Conservation (phyloP, 2,888 invertebrate genomes). For the Pogonocherus hispidulus region DNA sequence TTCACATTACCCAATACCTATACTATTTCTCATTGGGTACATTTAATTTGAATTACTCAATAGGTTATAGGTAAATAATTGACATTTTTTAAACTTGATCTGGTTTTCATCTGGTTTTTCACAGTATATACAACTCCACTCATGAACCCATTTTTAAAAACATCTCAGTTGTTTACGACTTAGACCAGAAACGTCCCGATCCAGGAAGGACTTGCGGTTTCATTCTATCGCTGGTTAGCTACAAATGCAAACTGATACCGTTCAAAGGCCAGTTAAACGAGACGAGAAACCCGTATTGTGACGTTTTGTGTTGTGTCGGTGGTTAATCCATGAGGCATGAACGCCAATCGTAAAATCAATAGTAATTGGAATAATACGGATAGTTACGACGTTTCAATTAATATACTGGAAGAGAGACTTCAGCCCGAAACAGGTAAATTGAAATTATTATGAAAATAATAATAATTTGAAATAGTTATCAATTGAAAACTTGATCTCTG, state of each 20-base stretch:
- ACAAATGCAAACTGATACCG: not conserved
- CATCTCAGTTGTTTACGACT: too few species aligned
- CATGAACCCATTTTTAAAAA: too few species aligned
- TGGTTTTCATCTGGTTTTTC: too few species aligned
- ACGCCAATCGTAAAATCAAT: conserved; percentile 4
- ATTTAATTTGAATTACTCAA: too few species aligned
- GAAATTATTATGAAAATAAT: not conserved
- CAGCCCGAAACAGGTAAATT: conserved; percentile 11
- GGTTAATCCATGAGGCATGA: conserved; percentile 26
- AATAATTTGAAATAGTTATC: not conserved
- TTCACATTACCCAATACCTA: too few species aligned
- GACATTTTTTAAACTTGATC: too few species aligned
- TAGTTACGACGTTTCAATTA: conserved; percentile 16
- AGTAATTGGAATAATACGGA: conserved; percentile 17
- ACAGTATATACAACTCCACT: too few species aligned
- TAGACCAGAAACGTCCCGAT: too few species aligned
- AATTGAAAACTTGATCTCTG: not conserved
- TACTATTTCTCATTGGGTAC: too few species aligned
- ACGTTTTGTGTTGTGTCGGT: conserved; percentile 25
- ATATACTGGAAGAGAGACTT: not conserved
- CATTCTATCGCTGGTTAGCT: conserved; percentile 13
- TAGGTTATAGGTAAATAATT: too few species aligned
- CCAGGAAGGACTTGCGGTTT: conserved; percentile 18
- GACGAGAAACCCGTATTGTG: conserved; percentile 19
- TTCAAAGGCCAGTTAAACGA: conserved; percentile 14